These are phyloP conservation scores for Bos javanicus DNA, from an alignment of 2,113 vertebrate genomes.

Conservation along the genomic window DNA sequence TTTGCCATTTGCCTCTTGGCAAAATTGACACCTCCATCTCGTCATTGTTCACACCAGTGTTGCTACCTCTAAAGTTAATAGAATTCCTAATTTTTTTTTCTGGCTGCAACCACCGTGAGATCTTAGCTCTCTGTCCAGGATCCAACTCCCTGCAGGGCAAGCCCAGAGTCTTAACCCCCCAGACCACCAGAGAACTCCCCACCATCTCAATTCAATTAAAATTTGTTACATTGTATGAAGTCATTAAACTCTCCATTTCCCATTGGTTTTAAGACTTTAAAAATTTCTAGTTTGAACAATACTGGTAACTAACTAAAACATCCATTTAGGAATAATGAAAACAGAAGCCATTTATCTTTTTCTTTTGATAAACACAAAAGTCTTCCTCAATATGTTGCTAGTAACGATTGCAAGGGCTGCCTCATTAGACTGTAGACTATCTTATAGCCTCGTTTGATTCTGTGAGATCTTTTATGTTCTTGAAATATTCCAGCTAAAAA, in stretches of 20 bases:
- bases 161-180: neutral
- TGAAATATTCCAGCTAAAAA: neutral
- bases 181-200: neutral
- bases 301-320: neutral
- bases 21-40: neutral
- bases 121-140: neutral
- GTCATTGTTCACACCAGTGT: neutral
- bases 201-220: neutral
- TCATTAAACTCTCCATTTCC: neutral
- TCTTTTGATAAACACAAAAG: neutral
- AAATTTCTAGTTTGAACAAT: neutral
- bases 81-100: neutral
- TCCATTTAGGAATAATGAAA: neutral
- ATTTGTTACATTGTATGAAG: neutral
- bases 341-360: neutral
- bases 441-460: neutral
- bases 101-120: neutral
- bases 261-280: neutral
- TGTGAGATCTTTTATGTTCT: neutral
- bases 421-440: neutral
- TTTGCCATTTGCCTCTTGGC: neutral
- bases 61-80: neutral
- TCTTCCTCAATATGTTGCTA: neutral
- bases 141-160: neutral
- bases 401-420: too few species aligned